Percentiles rank a stretch among this genome's conserved stretches.
These are phyloP conservation scores for Perizoma flavofasciatum DNA, from an alignment of 2,888 invertebrate genomes.

Conservation along the genomic window DNA sequence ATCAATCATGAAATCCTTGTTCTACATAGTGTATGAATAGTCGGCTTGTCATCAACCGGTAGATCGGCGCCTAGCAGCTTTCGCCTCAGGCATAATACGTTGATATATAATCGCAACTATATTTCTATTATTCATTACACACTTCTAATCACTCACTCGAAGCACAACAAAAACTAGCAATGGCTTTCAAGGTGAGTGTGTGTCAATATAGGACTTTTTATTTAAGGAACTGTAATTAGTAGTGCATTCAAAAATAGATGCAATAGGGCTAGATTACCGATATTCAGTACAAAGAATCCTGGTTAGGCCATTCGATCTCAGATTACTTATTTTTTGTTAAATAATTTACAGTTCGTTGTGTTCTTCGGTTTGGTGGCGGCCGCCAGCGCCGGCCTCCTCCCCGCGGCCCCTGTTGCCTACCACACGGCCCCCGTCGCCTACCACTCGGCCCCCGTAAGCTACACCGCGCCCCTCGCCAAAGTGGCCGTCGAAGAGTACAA, in stretches of 20 bases:
- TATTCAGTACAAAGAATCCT: too few relatives aligned
- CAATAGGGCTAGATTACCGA: too few relatives aligned
- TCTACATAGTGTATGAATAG: slow-evolving; percentile 3
- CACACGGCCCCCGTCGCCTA: slow-evolving; percentile 47
- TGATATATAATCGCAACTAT: slow-evolving; percentile 33
- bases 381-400: slow-evolving; percentile 40
- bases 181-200: slow-evolving; percentile 38
- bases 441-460: slow-evolving; percentile 44
- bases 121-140: slow-evolving; percentile 27
- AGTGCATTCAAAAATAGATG: too few relatives aligned
- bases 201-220: neutral
- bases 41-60: slow-evolving; percentile 21
- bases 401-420: slow-evolving; percentile 55
- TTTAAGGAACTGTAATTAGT: too few relatives aligned
- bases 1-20: slow-evolving; percentile 4
- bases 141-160: slow-evolving; percentile 24
- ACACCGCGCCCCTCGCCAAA: slow-evolving; percentile 48
- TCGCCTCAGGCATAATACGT: slow-evolving; percentile 32
- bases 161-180: slow-evolving; percentile 30
- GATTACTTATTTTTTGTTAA: neutral
- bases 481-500: slow-evolving; percentile 58
- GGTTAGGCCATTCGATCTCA: too few relatives aligned
- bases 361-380: slow-evolving; percentile 43
- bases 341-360: slow-evolving; percentile 41
- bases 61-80: slow-evolving; percentile 8